Evolutionary conservation across 2,797 vertebrate species (phyloP), one percentile per base, ranked within the genome.

Genomic region (Leptatherina wallacei): DNA sequence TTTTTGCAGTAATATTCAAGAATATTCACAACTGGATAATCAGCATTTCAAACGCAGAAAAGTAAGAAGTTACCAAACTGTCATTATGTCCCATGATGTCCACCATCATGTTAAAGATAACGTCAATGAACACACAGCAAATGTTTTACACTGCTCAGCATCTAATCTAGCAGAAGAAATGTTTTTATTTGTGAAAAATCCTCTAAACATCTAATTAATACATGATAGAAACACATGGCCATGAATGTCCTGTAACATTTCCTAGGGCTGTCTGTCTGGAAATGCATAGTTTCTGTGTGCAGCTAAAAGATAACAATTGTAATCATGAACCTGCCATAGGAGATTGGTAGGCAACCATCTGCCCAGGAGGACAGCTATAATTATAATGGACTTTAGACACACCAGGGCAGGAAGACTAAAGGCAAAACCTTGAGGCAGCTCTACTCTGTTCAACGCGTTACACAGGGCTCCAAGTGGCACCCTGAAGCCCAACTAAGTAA

Each of bases 351-450:
- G 59, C 49, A 78, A 63, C 61, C 57, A 68, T 69, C 65, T 69
- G 80, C 75, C 71, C 75, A 30, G 74, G 69, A 82, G 76, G 61
- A 71, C 62, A 68, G 63, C 58, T 85, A 87, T 92, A 94, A 94
- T 93, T 93, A 92, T 83, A 86, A 65, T 7, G n/a, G 66, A 84
- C 77, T 73, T 76, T 78, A 63, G 59, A 83, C 71, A 85, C 54
- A 65, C 65, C n/a, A 30, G 22, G 59, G 33, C 42, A 54, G n/a
- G 29, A 68, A 55, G 30, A 67, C 69, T 69, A 54, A 6, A 65
- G 77, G 77, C 62, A 64, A 70, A 81, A 67, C 62, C 38, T 65
- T 66, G 61, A 64, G 65, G 29, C n/a, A 74, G 61, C 65, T 73
- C 68, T 57, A 65, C 42, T 61, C 24, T 30, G 67, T 44, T 77